Evolutionary conservation across 2,888 invertebrate species (phyloP).

Genomic region (Xiphydria camelus): DNA sequence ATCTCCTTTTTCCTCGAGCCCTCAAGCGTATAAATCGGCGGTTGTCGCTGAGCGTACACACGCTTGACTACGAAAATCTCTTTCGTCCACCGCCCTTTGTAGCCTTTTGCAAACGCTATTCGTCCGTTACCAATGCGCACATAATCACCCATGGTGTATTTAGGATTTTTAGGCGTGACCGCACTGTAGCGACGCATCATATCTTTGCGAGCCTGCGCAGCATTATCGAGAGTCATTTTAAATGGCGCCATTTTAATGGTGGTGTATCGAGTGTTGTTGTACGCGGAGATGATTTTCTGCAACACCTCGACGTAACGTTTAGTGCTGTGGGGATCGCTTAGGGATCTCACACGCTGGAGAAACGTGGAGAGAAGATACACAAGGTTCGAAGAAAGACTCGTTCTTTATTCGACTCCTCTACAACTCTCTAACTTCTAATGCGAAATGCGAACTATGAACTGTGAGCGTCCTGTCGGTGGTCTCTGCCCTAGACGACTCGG

Average conservation of each 20-base stretch:
- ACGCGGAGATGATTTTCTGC: constrained; percentile 27
- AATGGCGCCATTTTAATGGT: constrained; percentile 17
- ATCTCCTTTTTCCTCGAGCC: constrained; percentile 29
- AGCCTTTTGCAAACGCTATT: constrained; percentile 13
- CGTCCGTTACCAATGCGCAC: constrained; percentile 16
- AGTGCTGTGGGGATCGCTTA: too few relatives aligned
- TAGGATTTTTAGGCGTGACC: constrained; percentile 14
- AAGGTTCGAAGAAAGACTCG: too few relatives aligned
- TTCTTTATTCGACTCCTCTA: too few relatives aligned
- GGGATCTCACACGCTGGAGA: too few relatives aligned
- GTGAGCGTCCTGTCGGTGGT: too few relatives aligned
- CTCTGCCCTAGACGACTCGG: too few relatives aligned
- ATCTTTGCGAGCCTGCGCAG: neutral
- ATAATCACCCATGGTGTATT: constrained; percentile 6
- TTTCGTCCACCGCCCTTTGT: neutral
- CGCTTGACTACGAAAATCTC: neutral
- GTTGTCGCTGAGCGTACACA: constrained; percentile 7
- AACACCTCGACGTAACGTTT: constrained; percentile 29
- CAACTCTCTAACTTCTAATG: too few relatives aligned
- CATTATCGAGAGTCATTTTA: neutral
- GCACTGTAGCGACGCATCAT: neutral
- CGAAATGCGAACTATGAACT: too few relatives aligned
- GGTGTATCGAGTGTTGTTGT: constrained; percentile 30
- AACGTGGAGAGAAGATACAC: too few relatives aligned
- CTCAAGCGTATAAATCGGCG: constrained; percentile 26